Percentiles rank a stretch among this genome's conserved stretches.
These are phyloP conservation scores for Enteromius radiatus DNA, from an alignment of 2,797 vertebrate genomes.

Conservation along the genomic window DNA sequence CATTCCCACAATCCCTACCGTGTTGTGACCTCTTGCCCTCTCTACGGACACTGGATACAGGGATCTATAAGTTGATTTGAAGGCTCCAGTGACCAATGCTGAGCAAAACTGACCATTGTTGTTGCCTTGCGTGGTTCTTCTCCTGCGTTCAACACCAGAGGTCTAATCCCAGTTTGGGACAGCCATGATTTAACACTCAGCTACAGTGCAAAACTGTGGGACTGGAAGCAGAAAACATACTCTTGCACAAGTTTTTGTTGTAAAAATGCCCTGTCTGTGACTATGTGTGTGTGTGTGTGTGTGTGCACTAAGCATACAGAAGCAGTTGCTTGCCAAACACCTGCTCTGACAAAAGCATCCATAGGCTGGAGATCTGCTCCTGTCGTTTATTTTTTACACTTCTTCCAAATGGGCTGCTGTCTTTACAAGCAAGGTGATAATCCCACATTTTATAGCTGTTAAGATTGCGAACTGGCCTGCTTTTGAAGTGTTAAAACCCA, in stretches of 20 bases:
- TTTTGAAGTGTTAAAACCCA: constrained; percentile 62
- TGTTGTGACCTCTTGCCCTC: constrained; percentile 90
- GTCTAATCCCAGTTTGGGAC: constrained; percentile 12
- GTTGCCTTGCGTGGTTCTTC: constrained; percentile 51
- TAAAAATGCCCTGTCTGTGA: constrained; percentile 47
- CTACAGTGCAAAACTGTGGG: not conserved
- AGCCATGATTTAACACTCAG: constrained; percentile 1
- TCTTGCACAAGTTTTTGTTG: not conserved
- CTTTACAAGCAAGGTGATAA: constrained; percentile 80
- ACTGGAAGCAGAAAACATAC: not conserved
- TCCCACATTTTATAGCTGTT: constrained; percentile 78
- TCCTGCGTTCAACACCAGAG: constrained; percentile 64
- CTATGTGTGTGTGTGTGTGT: constrained; percentile 44
- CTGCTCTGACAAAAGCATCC: constrained; percentile 74
- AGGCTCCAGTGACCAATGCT: constrained; percentile 76
- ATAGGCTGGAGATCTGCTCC: constrained; percentile 64
- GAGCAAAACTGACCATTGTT: constrained; percentile 68
- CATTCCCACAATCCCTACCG: constrained; percentile 91
- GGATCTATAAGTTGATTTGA: constrained; percentile 91
- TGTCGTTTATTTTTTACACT: constrained; percentile 71
- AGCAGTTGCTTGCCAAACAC: constrained; percentile 74
- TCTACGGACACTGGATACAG: constrained; percentile 89
- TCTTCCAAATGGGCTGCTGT: constrained; percentile 70
- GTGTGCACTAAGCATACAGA: constrained; percentile 29
- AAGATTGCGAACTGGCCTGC: constrained; percentile 68